Conservation (phyloP, 2,113 vertebrate species). For the Mormyrus iriodes region DNA sequence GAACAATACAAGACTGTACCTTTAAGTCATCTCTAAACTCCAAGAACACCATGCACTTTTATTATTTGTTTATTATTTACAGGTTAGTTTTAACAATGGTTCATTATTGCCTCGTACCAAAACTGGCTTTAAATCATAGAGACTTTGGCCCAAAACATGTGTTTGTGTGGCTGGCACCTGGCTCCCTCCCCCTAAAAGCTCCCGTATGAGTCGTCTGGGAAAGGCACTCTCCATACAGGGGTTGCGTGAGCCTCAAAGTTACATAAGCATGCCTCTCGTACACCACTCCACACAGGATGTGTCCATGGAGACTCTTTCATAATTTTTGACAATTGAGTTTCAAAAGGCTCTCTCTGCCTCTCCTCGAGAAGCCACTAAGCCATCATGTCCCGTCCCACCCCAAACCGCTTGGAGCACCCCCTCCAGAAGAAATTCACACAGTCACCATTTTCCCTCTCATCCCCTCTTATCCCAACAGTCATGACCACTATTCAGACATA, state of each 20-base stretch:
- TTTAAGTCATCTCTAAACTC: background rate
- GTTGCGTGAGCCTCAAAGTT: background rate
- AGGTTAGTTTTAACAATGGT: background rate
- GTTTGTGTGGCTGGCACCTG: background rate
- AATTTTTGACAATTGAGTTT: background rate
- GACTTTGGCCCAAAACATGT: background rate
- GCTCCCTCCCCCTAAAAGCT: background rate
- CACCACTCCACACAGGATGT: background rate
- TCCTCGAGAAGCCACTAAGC: background rate
- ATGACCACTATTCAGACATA: background rate
- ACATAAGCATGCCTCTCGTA: background rate
- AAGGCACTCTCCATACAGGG: background rate
- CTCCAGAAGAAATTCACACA: background rate
- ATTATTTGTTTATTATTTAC: background rate
- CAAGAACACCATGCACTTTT: background rate
- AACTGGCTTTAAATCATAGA: background rate
- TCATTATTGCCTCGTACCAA: background rate
- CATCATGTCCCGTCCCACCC: background rate
- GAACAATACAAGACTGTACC: background rate
- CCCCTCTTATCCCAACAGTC: background rate
- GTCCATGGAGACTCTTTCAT: background rate
- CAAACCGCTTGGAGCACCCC: background rate
- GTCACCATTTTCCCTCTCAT: background rate
- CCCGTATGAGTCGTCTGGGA: background rate
- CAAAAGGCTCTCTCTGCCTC: background rate